Base-by-base conservation (phyloP, 2,888 invertebrate genomes). In the Capitulum mitella region DNA sequence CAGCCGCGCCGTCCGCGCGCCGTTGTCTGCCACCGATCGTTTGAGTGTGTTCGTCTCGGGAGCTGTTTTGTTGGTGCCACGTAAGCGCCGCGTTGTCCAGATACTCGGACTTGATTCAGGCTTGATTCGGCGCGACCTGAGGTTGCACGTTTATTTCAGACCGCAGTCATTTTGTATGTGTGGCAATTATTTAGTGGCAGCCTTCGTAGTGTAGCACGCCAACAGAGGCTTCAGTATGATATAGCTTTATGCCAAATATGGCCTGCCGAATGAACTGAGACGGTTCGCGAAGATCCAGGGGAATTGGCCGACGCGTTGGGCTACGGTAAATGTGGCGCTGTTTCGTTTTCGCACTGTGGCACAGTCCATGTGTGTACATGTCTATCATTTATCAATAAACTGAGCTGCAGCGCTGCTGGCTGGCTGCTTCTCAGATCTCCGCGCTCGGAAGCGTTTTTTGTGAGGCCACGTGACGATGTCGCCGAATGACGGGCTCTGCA, bases 331-430 rank as follows among this genome's bases (percentile, higher is more conserved):
- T 61, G 58, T 29, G 58, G n/a, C 58, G 58, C 51, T 22, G 51
- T 29, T 61, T 8, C 3, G 29, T 29, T 61, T 19, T 19, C 34
- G 64, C 64, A 14, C 34, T 6, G 16, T 19, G 3, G 34, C 34
- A 6, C 22, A 5, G 3, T 6, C 34, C 34, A 12, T 22, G 16
- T 34, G 64, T 34, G 64, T 19, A 22, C 19, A 10, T 61, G 32
- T 64, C 32, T 34, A 64, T 64, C 64, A 64, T 64, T 64, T 64
- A 64, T n/a, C 64, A 64, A 64, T 64, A 64, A 29, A 64, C 22
- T 8, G 3, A 34, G 64, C 34, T 34, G 22, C 19, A 14, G 10
- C 34, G 14, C 26, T 61, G 29, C 58, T 43, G 43, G 6, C 43
- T n/a, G n/a, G 43, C 43, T 43, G 43, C 58, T 58, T n/a, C n/a